These are phyloP conservation scores for Yponomeuta evonymella DNA, from an alignment of 2,888 invertebrate species.

Conservation along the genomic window DNA sequence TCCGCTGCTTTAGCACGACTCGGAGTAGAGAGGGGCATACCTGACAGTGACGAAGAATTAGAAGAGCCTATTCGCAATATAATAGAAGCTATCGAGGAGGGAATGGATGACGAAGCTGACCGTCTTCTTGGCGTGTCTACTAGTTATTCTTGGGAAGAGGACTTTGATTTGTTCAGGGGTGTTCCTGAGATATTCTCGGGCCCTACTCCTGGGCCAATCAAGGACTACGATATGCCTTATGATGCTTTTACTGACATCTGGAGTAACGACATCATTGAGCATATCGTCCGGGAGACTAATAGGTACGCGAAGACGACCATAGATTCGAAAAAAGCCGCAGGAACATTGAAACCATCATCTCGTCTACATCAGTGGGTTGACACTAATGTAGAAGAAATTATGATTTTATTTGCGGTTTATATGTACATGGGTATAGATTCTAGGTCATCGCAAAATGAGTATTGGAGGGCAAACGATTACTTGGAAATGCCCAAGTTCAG, in stretches of 20 bases:
- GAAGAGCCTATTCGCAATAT: constrained; percentile 18
- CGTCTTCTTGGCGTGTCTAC: neutral
- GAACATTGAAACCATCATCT: constrained; percentile 18
- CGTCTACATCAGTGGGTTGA: constrained; percentile 24
- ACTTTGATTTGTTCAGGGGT: constrained; percentile 25
- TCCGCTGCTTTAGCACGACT: constrained; percentile 12
- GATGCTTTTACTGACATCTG: constrained; percentile 26
- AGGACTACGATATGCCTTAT: constrained; percentile 23
- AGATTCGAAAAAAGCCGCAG: constrained; percentile 17
- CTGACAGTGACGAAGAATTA: constrained; percentile 24
- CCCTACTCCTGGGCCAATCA: constrained; percentile 24
- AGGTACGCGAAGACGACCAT: constrained; percentile 26
- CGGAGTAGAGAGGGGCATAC: constrained; percentile 18
- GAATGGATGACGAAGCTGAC: constrained; percentile 25
- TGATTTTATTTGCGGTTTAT: constrained; percentile 23
- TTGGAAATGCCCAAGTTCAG: constrained; percentile 24
- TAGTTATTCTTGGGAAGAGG: constrained; percentile 16
- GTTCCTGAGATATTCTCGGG: constrained; percentile 25
- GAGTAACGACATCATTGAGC: constrained; percentile 24
- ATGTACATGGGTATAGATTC: constrained; percentile 26
- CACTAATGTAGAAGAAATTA: constrained; percentile 25
- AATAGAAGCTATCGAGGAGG: constrained; percentile 21
- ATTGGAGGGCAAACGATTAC: constrained; percentile 20
- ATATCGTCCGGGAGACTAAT: constrained; percentile 27
- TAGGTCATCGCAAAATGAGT: constrained; percentile 21